Evolutionary conservation across 2,113 vertebrate genomes (phyloP).

Genomic region (Xiphorhynchus elegans): DNA sequence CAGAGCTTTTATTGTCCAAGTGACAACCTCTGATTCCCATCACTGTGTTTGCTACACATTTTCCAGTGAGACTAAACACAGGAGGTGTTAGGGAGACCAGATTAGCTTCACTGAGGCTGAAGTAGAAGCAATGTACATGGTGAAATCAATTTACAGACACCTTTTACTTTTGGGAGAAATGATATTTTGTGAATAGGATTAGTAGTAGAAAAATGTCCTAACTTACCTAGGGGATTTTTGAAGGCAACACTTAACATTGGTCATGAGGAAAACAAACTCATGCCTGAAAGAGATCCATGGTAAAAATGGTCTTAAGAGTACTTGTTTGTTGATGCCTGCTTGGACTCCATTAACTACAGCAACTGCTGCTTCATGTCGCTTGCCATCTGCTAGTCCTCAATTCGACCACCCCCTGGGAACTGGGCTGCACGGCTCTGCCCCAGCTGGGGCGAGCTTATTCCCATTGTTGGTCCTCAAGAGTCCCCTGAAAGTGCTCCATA

Average conservation of each 20-base stretch:
- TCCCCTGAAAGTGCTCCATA: accelerated
- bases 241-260: background rate
- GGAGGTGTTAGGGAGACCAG: background rate
- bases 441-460: background rate
- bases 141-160: background rate
- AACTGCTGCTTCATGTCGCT: background rate
- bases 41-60: background rate
- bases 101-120: background rate
- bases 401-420: background rate
- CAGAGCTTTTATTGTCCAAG: background rate
- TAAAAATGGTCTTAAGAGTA: background rate
- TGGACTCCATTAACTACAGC: background rate
- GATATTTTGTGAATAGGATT: background rate
- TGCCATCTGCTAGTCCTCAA: constrained; percentile 15
- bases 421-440: background rate
- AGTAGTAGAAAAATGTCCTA: background rate
- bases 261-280: background rate
- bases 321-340: background rate
- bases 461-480: background rate
- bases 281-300: background rate
- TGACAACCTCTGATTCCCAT: background rate
- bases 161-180: background rate
- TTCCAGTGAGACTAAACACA: background rate
- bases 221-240: background rate
- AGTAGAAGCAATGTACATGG: background rate